Conservation (phyloP, 1,140 invertebrate genomes). For the Asbolus verrucosus region DNA sequence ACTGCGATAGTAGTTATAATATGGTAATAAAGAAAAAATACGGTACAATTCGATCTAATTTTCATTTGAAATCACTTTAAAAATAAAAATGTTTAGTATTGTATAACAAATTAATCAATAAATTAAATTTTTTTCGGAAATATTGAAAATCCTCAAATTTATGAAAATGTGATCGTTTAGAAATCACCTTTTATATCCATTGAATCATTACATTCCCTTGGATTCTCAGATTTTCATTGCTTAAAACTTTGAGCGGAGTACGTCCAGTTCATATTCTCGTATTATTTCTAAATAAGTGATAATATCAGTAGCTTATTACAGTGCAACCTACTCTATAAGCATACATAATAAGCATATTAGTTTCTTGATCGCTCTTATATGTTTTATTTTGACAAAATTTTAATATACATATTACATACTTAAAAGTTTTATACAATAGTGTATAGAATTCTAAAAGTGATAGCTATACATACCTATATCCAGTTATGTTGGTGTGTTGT, state of each 20-base stretch:
- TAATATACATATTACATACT: slow-evolving; percentile 35
- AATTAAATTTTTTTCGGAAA: no score
- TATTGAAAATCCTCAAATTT: no score
- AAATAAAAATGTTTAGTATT: no score
- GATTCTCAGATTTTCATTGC: slow-evolving; percentile 37
- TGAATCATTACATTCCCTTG: slow-evolving; percentile 16
- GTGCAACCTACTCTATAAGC: slow-evolving; percentile 20
- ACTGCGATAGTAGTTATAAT: no score
- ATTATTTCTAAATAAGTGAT: slow-evolving; percentile 39
- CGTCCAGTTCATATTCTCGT: slow-evolving; percentile 36
- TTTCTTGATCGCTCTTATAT: slow-evolving; percentile 30
- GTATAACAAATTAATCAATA: no score
- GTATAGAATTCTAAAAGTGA: slow-evolving; percentile 32
- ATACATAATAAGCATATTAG: slow-evolving; percentile 16
- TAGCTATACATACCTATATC: slow-evolving; percentile 37
- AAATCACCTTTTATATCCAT: no score
- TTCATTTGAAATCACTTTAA: no score
- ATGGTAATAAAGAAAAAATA: no score
- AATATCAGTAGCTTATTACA: slow-evolving; percentile 33
- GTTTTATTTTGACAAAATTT: slow-evolving; percentile 37
- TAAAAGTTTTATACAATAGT: slow-evolving; percentile 29
- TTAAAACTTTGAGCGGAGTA: slow-evolving; percentile 35
- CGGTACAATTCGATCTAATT: no score
- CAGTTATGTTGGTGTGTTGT: slow-evolving; percentile 38
- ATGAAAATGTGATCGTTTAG: no score